Percentiles rank a stretch among this genome's conserved stretches.
These are phyloP conservation scores for Poicephalus gulielmi DNA, from an alignment of 2,113 vertebrate species.

Conservation along the genomic window DNA sequence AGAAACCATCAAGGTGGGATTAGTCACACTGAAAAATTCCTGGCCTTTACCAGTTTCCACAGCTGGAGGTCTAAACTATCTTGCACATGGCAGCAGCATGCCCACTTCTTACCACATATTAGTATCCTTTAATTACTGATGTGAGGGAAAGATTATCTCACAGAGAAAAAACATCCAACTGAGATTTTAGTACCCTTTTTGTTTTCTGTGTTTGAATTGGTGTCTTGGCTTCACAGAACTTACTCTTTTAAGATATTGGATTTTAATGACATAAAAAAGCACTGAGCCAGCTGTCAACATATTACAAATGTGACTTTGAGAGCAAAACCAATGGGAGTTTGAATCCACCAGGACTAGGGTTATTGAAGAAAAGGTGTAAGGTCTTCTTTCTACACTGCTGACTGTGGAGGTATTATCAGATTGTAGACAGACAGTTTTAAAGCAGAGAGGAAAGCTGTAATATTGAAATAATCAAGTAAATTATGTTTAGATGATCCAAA, in stretches of 20 bases:
- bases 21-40: not conserved
- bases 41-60: not conserved
- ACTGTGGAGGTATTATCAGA: not conserved
- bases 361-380: constrained; percentile 54
- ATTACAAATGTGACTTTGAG: constrained; percentile 58
- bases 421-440: not conserved
- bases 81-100: not conserved
- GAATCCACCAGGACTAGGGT: constrained; percentile 38
- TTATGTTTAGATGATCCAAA: not conserved
- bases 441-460: not conserved
- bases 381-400: constrained; percentile 16
- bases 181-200: not conserved
- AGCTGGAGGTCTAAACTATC: not conserved
- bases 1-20: not conserved
- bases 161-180: not conserved
- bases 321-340: constrained; percentile 51
- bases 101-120: not conserved
- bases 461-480: not conserved
- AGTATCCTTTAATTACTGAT: not conserved
- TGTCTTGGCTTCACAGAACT: constrained; percentile 1
- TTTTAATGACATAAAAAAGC: constrained; percentile 55
- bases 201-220: not conserved
- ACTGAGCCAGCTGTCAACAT: constrained; percentile 52
- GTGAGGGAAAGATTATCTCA: not conserved
- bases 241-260: constrained; percentile 41